Percentiles rank a stretch among this genome's conserved stretches.
These are phyloP conservation scores for Scomberomorus guttatus DNA, from an alignment of 2,797 vertebrate genomes.

Conservation along the genomic window DNA sequence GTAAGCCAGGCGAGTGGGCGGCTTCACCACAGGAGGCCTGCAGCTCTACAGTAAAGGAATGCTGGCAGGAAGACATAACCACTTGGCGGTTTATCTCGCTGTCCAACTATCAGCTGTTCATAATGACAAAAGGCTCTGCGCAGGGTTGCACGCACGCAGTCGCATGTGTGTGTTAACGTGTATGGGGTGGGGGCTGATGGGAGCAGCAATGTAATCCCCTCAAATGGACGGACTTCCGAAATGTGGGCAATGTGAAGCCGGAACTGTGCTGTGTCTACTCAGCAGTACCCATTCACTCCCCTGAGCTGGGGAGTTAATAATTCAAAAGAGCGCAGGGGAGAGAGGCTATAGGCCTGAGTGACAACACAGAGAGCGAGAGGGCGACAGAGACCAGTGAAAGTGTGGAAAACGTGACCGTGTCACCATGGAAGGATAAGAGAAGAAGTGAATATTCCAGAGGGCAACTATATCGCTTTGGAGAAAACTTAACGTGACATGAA, in stretches of 20 bases:
- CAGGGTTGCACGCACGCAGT: slow-evolving; percentile 9
- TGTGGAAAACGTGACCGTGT: slow-evolving; percentile 40
- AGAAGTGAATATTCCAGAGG: not conserved
- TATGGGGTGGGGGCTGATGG: slow-evolving; percentile 28
- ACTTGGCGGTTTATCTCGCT: slow-evolving; percentile 40
- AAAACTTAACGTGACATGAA: slow-evolving; percentile 2
- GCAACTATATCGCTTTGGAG: not conserved
- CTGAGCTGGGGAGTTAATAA: slow-evolving; percentile 86
- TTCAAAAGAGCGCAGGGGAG: slow-evolving; percentile 81
- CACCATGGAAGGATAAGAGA: slow-evolving; percentile 2
- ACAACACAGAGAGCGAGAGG: slow-evolving; percentile 55
- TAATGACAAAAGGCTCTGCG: slow-evolving; percentile 13
- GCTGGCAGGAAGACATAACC: slow-evolving; percentile 42
- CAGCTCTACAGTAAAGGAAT: slow-evolving; percentile 69
- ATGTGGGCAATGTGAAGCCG: slow-evolving; percentile 79
- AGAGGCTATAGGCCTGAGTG: slow-evolving; percentile 73
- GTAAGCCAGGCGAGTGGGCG: slow-evolving; percentile 76
- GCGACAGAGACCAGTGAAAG: slow-evolving; percentile 36
- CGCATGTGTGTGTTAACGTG: slow-evolving; percentile 26
- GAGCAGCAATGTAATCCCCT: slow-evolving; percentile 73
- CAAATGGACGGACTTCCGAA: slow-evolving; percentile 80
- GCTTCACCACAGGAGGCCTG: slow-evolving; percentile 74
- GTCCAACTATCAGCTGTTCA: slow-evolving; percentile 28
- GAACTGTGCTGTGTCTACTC: slow-evolving; percentile 84
- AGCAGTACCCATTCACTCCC: slow-evolving; percentile 84